Base-by-base conservation (phyloP, 2,888 invertebrate species). In the Sinopyrophorus schimmeli region DNA sequence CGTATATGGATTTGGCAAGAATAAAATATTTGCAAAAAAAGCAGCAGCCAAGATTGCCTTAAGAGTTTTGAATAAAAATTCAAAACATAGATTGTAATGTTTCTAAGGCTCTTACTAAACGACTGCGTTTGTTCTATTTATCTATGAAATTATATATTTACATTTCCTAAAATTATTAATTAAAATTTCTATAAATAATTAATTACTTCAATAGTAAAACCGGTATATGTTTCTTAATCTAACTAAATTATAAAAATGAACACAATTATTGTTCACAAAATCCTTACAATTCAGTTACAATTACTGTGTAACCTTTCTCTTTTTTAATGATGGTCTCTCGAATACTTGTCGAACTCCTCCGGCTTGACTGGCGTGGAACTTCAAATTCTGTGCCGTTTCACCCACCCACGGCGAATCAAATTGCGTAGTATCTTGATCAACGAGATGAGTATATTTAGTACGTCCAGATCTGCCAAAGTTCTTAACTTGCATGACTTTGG, bases 401-500 rank as follows among this genome's bases (percentile, higher is more conserved):
- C 88, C 87, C 51, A 90, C 88, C 99, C 99, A 99, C 0, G 97
- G 94, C 0, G 96, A 95, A 69, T 98, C 96, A 65, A 95, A 95
- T 67, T 92, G 91, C 0, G 99, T 99, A 0, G 98, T 99, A 69
- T 99, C 99, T 73, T 99, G 99, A 74, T 97, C 98, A 0, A 99
- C 97, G 67, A 99, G 78, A 76, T 99, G 99, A 0, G 99, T 99
- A 75, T 99, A 99, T 69, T 99, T 99, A 0, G 99, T 98, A 39
- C 99, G 84, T 3, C 98, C 98, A 37, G 98, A 97, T 1, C 98
- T 86, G 6, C 99, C 99, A 74, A 99, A 99, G 77, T 99, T 98
- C 77, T 99, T 99, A 27, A 99, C 99, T 83, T 98, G 98, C 98
- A 99, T 99, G 61, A 99, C 98, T 80, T 98, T 97, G 1, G 99